Conservation (phyloP, 2,888 invertebrate species). For the Drosophila ezoana region DNA sequence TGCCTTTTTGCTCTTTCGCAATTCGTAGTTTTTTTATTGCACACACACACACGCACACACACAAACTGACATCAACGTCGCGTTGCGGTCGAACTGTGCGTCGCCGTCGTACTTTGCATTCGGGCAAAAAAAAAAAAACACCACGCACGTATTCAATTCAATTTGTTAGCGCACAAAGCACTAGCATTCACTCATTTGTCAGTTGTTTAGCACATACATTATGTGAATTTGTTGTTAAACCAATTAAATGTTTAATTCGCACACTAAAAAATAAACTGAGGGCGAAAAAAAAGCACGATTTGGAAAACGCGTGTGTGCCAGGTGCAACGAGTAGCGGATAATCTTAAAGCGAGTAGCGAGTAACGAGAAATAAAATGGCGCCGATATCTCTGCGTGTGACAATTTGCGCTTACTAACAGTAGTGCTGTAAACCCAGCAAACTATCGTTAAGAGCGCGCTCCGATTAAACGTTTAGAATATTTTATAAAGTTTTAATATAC, state of each 20-base stretch:
- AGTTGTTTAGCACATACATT: constrained; percentile 18
- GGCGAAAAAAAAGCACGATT: constrained; percentile 74
- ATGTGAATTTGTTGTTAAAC: constrained; percentile 13
- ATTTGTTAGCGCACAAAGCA: constrained; percentile 9
- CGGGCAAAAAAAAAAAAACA: constrained; percentile 46
- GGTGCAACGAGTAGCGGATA: constrained; percentile 56
- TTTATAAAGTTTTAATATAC: neutral
- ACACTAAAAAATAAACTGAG: constrained; percentile 63
- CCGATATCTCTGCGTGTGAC: constrained; percentile 47
- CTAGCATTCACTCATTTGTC: neutral
- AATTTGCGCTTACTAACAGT: constrained; percentile 5
- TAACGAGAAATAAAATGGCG: constrained; percentile 60
- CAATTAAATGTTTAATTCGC: constrained; percentile 41
- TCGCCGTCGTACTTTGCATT: constrained; percentile 65
- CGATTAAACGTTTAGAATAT: neutral
- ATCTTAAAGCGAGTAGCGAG: constrained; percentile 40
- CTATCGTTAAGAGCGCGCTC: constrained; percentile 3
- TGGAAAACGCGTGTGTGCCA: constrained; percentile 72
- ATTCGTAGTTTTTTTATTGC: constrained; percentile 47
- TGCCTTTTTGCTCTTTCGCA: constrained; percentile 61
- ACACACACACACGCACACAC: constrained; percentile 26
- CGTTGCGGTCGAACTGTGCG: constrained; percentile 62
- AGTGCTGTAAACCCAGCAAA: constrained; percentile 3
- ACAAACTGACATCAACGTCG: constrained; percentile 54
- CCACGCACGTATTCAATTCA: constrained; percentile 33